Evolutionary conservation across 2,888 invertebrate genomes (phyloP), one percentile per base, ranked within the genome.

Genomic region (Neuroscelio doddi): DNA sequence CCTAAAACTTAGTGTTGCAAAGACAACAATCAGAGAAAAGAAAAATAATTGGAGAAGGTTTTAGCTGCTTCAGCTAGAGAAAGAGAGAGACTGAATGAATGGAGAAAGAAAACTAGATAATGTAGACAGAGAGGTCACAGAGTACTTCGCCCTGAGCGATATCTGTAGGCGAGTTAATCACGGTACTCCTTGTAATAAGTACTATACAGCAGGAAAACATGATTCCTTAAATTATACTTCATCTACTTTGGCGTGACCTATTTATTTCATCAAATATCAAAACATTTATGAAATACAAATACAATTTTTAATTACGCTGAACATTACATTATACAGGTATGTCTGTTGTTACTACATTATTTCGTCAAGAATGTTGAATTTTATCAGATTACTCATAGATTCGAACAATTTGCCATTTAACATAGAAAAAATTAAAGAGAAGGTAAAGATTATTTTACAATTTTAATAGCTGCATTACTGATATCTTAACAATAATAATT

Each of bases 1-100:
- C 47, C 61, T 58, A 51, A 55, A 62, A 39, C 45, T 58, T 56
- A 55, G 42, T 59, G 46, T 51, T 21, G 64, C 57, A 68, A 58
- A 50, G 36, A 59, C 47, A 49, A 50, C 42, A 45, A 42, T 51
- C 39, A 26, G n/a, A 14, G 27, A 21, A 1, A 49, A 49, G 58
- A 64, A 46, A 59, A 55, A 64, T 56, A 53, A 61, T 38, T 21
- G 21, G 5, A 21, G 21, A 5, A 3, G 21, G 21, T 21, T 21
- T 3, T 21, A 5, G n/a, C n/a, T n/a, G n/a, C n/a, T n/a, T n/a
- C n/a, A 21, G 21, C 21, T 5, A 5, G 5, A 21, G 21, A 21
- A 21, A 21, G n/a, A n/a, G n/a, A 21, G 21, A 21, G 21, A 5
- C 21, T 21, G 5, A 41, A 41, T 24, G 26, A 3, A 9, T 4